Conservation (phyloP, 2,888 invertebrate species). For the Leuctra nigra region DNA sequence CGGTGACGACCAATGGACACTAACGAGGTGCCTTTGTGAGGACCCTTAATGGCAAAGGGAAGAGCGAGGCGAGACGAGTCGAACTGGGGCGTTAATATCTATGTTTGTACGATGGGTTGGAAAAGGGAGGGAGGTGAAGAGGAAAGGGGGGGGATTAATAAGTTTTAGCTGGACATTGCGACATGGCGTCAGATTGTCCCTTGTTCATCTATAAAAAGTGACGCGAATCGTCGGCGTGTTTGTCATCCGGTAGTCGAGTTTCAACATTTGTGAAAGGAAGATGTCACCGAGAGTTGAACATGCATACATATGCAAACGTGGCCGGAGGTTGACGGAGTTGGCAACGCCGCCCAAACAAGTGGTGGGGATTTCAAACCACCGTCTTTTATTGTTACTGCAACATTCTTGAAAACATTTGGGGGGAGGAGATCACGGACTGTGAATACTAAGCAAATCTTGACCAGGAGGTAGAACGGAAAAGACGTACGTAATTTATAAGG, state of each 20-base stretch:
- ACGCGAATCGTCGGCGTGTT: no score
- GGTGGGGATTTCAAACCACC: constrained; percentile 15
- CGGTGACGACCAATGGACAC: constrained; percentile 20
- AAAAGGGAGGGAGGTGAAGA: background rate
- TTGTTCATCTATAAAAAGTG: constrained; percentile 24
- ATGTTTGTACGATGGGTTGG: constrained; percentile 20
- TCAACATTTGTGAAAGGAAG: constrained; percentile 14
- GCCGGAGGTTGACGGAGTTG: constrained; percentile 13
- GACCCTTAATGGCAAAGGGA: constrained; percentile 9
- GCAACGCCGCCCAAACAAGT: constrained; percentile 14
- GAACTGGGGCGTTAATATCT: constrained; percentile 21
- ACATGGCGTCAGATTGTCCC: constrained; percentile 25
- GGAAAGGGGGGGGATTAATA: constrained; percentile 13
- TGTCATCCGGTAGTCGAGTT: constrained; percentile 18
- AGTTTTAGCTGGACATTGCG: constrained; percentile 23
- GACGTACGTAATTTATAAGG: constrained; percentile 8
- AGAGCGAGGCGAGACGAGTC: background rate
- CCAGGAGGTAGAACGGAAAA: constrained; percentile 4
- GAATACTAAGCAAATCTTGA: constrained; percentile 17
- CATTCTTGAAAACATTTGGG: constrained; percentile 6
- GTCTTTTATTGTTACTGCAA: constrained; percentile 13
- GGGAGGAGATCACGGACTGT: background rate
- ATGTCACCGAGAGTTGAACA: constrained; percentile 14
- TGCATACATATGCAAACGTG: constrained; percentile 24
- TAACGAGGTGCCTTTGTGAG: constrained; percentile 28